These are phyloP conservation scores for Campoplex nolae DNA, from an alignment of 2,888 invertebrate genomes.

Conservation along the genomic window DNA sequence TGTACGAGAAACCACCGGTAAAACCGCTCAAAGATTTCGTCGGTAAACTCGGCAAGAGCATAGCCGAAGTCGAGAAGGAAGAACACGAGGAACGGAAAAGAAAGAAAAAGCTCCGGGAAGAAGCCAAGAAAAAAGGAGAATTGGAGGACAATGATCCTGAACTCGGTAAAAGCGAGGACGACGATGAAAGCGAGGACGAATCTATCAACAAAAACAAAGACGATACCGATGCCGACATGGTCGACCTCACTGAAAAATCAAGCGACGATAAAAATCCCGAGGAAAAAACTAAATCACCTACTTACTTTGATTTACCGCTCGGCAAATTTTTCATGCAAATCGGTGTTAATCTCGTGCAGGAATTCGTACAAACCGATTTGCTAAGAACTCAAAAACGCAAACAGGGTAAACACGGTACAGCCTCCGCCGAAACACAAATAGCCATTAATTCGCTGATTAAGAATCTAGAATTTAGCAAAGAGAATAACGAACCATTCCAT, in stretches of 20 bases:
- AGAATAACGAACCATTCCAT: conserved; percentile 92
- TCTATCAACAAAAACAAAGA: conserved; percentile 55
- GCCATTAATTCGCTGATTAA: conserved; percentile 93
- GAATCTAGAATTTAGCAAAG: conserved; percentile 94
- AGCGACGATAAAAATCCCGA: conserved; percentile 70
- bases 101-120: conserved; percentile 81
- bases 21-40: conserved; percentile 92
- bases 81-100: conserved; percentile 84
- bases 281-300: conserved; percentile 86
- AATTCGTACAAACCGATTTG: conserved; percentile 96
- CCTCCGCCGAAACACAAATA: conserved; percentile 89
- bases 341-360: conserved; percentile 95
- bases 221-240: conserved; percentile 69
- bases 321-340: conserved; percentile 97
- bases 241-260: conserved; percentile 74
- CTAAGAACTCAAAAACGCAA: conserved; percentile 94
- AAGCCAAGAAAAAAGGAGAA: conserved; percentile 84
- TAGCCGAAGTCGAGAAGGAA: conserved; percentile 87
- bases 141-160: conserved; percentile 76
- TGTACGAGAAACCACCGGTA: conserved; percentile 95
- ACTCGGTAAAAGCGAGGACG: conserved; percentile 64
- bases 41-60: conserved; percentile 87
- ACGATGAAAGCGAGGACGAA: conserved; percentile 73
- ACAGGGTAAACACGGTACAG: conserved; percentile 88
- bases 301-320: conserved; percentile 94